phyloP scores from a whole-genome alignment of 2,797 vertebrate species.

The Manis pentadactyla region DNA sequence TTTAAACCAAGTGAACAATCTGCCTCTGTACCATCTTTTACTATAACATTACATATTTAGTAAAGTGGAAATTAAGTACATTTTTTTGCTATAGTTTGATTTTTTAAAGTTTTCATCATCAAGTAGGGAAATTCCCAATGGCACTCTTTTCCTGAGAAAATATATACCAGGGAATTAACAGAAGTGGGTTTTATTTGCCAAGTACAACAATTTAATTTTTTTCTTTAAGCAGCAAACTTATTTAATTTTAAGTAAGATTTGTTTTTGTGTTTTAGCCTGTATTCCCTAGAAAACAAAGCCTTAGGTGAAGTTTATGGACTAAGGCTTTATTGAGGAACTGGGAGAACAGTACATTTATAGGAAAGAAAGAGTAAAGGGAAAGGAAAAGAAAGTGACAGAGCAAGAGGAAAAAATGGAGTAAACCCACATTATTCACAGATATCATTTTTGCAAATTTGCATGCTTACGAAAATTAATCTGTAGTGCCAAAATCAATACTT shows the following conservation, averaged over 20 bases:
- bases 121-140: not conserved
- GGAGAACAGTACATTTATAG: not conserved
- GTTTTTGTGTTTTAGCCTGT: not conserved
- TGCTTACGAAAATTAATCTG: not conserved
- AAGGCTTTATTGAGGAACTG: not conserved
- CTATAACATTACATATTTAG: slow-evolving; percentile 2
- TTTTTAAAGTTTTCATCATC: slow-evolving; percentile 40
- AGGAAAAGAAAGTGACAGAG: not conserved
- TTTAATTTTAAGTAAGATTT: slow-evolving; percentile 22
- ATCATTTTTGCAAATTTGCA: not conserved
- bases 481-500: not conserved
- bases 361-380: slow-evolving; percentile 14
- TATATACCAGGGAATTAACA: not conserved
- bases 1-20: slow-evolving; percentile 36
- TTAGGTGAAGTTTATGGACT: not conserved
- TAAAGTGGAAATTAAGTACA: slow-evolving; percentile 10
- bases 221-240: not conserved
- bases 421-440: not conserved
- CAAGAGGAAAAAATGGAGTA: not conserved
- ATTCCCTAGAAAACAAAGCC: not conserved
- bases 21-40: not conserved
- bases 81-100: not conserved
- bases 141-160: slow-evolving; percentile 7
- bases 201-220: not conserved
- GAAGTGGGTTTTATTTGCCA: not conserved